Percentiles rank a stretch among this genome's conserved stretches.
Conservation (phyloP, 1,140 invertebrate species). For the Oscheius sp. region DNA sequence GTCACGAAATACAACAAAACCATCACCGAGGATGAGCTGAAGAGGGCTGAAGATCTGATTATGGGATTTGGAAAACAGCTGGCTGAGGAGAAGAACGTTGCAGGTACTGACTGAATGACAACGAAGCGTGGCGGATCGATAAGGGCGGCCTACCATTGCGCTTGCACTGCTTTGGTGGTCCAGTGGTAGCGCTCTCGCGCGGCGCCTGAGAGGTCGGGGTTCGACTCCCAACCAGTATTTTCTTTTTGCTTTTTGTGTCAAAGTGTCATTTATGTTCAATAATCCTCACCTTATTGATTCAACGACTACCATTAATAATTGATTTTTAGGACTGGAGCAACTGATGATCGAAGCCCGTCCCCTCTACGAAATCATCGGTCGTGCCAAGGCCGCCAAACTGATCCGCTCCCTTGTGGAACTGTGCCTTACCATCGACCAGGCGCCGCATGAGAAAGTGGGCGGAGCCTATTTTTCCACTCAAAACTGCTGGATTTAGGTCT, state of each 20-base stretch:
- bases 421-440: slow-evolving; percentile 78
- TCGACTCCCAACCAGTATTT: too few species aligned
- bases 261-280: neutral
- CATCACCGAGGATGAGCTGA: slow-evolving; percentile 45
- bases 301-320: too few species aligned
- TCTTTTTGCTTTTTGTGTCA: too few species aligned
- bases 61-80: slow-evolving; percentile 45
- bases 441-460: slow-evolving; percentile 71
- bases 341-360: neutral
- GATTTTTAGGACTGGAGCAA: neutral
- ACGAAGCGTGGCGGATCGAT: slow-evolving; percentile 39
- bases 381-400: slow-evolving; percentile 97
- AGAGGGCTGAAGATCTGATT: slow-evolving; percentile 47
- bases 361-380: slow-evolving; percentile 70
- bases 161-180: too few species aligned
- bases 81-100: slow-evolving; percentile 42
- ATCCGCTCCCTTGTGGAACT: slow-evolving; percentile 92
- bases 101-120: too few species aligned
- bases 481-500: slow-evolving; percentile 4
- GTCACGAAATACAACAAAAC: neutral
- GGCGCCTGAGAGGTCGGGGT: too few species aligned
- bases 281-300: neutral
- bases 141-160: too few species aligned
- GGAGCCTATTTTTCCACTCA: slow-evolving; percentile 5
- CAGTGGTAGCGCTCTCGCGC: too few species aligned